Base-by-base conservation (phyloP, 2,113 vertebrate genomes). In the Conger conger region DNA sequence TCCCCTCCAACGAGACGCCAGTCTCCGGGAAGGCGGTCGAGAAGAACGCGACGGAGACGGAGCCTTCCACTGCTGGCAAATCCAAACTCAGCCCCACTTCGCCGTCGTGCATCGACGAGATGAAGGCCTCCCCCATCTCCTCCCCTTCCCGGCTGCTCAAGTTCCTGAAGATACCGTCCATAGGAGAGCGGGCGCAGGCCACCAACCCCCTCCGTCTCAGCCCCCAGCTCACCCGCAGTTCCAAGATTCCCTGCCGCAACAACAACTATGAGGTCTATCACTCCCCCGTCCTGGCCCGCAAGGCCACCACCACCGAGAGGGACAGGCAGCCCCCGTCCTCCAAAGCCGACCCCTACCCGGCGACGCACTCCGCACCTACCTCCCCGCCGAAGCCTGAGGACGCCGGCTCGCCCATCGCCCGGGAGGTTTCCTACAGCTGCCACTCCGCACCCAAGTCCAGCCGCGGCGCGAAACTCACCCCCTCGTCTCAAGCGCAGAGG, bases 201-300 rank as follows among this genome's bases (percentile, higher is more conserved):
- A 83, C 94, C 30, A 91, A 93, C 0, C 90, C 95, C 0, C 93
- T 96, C 54, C 96, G 96, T 0, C 95, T 98, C 60, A 99, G 97
- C 84, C 97, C 97, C 8, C 97, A 98, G 82, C 95, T 98, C 1
- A 94, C 97, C 3, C 96, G 96, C 18, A 96, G 93, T 89, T 97
- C 97, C 84, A 94, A 96, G 89, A 99, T 98, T 86, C 97, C 97
- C 13, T 98, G 97, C 60, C 95, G 97, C 54, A 96, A 96, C 83
- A 95, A 97, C 89, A 97, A 96, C 87, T 95, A 97, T 13, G 97
- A 98, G 50, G 96, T 96, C 11, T 96, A 96, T 90, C 96, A 96
- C 86, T 97, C 96, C 0, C 97, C 97, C 0, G 95, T 95, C 4
- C 93, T 96, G 86, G 89, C 94, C 0, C 94, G 95, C 78, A 95